These are phyloP conservation scores for Maccullochella peelii DNA, from an alignment of 2,113 vertebrate species.

Conservation along the genomic window DNA sequence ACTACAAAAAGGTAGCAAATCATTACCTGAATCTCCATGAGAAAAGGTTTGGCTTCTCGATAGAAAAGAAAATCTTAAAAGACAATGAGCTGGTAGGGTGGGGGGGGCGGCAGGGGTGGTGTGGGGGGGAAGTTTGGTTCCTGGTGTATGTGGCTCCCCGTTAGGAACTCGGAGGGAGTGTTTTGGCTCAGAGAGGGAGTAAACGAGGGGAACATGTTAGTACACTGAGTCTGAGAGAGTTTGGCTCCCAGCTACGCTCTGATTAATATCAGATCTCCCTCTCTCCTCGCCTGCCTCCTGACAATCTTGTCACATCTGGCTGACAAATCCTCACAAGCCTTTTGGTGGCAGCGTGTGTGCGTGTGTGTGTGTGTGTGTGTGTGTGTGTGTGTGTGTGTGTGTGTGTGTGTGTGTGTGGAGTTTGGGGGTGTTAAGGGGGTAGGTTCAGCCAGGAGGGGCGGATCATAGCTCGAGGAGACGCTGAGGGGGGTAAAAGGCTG, in stretches of 20 bases:
- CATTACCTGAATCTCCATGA: conserved; percentile 79
- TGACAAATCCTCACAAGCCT: conserved; percentile 91
- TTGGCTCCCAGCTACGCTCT: conserved; percentile 92
- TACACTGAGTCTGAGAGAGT: conserved; percentile 91
- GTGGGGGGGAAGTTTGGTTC: conserved; percentile 44
- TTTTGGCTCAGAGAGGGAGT: conserved; percentile 86
- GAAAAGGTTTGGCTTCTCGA: conserved; percentile 33
- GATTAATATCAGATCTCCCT: conserved; percentile 93
- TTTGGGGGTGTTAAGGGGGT: conserved; percentile 25
- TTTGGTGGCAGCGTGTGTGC: conserved; percentile 77
- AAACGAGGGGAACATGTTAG: conserved; percentile 92
- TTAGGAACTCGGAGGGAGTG: conserved; percentile 73
- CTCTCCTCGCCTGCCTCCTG: conserved; percentile 86
- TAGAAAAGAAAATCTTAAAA: conserved; percentile 29
- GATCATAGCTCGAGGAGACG: conserved; percentile 84
- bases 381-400: conserved; percentile 28
- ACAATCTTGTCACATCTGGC: conserved; percentile 95
- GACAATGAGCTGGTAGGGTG: conserved; percentile 18
- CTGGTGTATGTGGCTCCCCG: conserved; percentile 49
- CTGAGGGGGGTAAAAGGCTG: conserved; percentile 82
- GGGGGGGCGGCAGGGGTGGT: not conserved
- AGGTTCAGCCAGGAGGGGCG: conserved; percentile 44
- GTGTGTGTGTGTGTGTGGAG: conserved; percentile 31
- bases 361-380: not conserved
- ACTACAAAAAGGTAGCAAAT: conserved; percentile 24